Conservation (phyloP, 2,797 vertebrate species). For the Erpetoichthys calabaricus region DNA sequence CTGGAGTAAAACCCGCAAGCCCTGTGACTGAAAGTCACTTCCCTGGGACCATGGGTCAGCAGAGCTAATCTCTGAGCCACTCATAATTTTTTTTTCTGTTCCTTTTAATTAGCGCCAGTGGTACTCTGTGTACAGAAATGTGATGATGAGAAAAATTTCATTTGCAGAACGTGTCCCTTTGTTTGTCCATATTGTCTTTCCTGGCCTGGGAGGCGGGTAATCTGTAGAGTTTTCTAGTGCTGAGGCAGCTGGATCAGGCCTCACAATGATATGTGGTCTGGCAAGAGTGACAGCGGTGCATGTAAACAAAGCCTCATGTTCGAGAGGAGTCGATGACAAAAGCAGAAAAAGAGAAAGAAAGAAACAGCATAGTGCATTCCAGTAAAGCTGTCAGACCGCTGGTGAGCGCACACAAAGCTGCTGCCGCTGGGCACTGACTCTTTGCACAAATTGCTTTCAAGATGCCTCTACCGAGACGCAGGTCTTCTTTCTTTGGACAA, state of each 20-base stretch:
- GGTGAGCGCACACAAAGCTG: conserved; percentile 13
- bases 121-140: conserved; percentile 1
- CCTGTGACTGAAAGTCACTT: no score
- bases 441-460: conserved; percentile 19
- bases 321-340: conserved; percentile 54
- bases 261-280: conserved; percentile 37
- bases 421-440: conserved; percentile 26
- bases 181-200: background rate
- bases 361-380: conserved; percentile 11
- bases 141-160: conserved; percentile 11
- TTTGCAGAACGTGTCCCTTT: background rate
- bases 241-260: conserved; percentile 44
- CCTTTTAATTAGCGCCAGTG: background rate
- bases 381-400: conserved; percentile 25
- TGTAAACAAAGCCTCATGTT: conserved; percentile 52
- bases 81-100: no score
- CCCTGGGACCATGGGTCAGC: no score
- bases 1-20: no score
- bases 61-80: no score
- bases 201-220: conserved; percentile 26
- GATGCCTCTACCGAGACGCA: conserved; percentile 74
- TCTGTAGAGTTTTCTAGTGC: conserved; percentile 54
- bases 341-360: conserved; percentile 41
- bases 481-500: conserved; percentile 66
- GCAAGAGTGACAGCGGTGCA: conserved; percentile 19